These are phyloP conservation scores for Stratiomys singularior DNA, from an alignment of 2,888 invertebrate species.

Conservation along the genomic window DNA sequence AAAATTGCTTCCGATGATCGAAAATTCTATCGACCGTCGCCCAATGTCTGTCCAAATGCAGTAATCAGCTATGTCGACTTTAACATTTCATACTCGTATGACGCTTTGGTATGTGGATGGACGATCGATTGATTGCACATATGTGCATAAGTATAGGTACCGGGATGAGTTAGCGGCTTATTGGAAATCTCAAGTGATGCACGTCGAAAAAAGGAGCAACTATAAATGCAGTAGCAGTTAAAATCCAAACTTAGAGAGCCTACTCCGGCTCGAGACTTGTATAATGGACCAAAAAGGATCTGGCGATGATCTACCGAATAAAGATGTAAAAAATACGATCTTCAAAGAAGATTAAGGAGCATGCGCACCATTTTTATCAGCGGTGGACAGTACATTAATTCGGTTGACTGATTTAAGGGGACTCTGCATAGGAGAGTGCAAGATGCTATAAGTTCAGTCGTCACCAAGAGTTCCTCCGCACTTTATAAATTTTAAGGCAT, in stretches of 20 bases:
- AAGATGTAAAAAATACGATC: constrained; percentile 11
- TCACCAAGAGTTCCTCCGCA: too few relatives aligned
- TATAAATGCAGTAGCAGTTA: constrained; percentile 2
- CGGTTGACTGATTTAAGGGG: neutral
- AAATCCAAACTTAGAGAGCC: constrained; percentile 25
- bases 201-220: constrained; percentile 7
- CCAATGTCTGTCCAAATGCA: neutral
- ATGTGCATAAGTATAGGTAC: too few relatives aligned
- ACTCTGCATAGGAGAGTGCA: too few relatives aligned
- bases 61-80: constrained; percentile 24
- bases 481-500: too few relatives aligned
- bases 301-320: constrained; percentile 33
- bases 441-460: too few relatives aligned
- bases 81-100: constrained; percentile 28
- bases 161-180: neutral
- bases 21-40: constrained; percentile 22
- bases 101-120: constrained; percentile 35
- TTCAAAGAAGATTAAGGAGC: constrained; percentile 37
- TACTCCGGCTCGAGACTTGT: neutral
- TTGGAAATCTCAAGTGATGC: neutral
- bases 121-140: neutral
- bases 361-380: constrained; percentile 26
- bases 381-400: constrained; percentile 4
- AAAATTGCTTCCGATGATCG: constrained; percentile 25
- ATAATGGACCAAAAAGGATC: constrained; percentile 31